phyloP scores from a whole-genome alignment of 2,797 vertebrate genomes.

The Sebastiscus tertius region DNA sequence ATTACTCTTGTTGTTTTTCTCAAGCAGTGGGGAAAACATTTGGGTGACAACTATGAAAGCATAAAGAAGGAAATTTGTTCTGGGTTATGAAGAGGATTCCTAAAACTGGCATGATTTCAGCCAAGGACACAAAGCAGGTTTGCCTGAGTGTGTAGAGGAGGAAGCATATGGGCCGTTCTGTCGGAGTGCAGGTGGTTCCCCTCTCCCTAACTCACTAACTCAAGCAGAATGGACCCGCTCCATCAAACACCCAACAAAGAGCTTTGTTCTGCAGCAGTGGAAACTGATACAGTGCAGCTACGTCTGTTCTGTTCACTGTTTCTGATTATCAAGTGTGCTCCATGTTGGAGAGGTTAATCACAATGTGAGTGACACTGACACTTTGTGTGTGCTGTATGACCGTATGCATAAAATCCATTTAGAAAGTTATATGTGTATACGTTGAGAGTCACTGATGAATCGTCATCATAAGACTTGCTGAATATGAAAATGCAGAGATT shows the following conservation, averaged over 20 bases:
- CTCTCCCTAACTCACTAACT: slow-evolving; percentile 17
- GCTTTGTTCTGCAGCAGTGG: slow-evolving; percentile 43
- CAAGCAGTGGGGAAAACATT: background rate
- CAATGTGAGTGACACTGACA: slow-evolving; percentile 19
- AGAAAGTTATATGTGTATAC: background rate
- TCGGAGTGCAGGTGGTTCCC: slow-evolving; percentile 61
- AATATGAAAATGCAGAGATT: background rate
- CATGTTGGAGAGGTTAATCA: background rate
- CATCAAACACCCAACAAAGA: slow-evolving; percentile 58
- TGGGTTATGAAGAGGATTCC: slow-evolving; percentile 17
- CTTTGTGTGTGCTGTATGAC: background rate
- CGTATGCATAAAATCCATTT: background rate
- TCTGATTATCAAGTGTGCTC: slow-evolving; percentile 3
- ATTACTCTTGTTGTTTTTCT: slow-evolving; percentile 20
- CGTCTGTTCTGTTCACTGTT: slow-evolving; percentile 28
- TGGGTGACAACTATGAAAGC: background rate
- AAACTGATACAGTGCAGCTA: slow-evolving; percentile 28
- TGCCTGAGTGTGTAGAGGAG: slow-evolving; percentile 15
- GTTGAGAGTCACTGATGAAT: background rate
- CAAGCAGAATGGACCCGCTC: slow-evolving; percentile 34
- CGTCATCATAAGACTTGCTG: background rate
- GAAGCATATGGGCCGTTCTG: slow-evolving; percentile 38
- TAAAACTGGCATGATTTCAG: slow-evolving; percentile 32
- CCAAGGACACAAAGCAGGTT: background rate
- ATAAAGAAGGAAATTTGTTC: slow-evolving; percentile 35